A percentile compares a stretch with the other conserved stretches of the same genome.
Evolutionary conservation across 2,113 vertebrate genomes (phyloP).

Genomic region (Muntiacus reevesi): DNA sequence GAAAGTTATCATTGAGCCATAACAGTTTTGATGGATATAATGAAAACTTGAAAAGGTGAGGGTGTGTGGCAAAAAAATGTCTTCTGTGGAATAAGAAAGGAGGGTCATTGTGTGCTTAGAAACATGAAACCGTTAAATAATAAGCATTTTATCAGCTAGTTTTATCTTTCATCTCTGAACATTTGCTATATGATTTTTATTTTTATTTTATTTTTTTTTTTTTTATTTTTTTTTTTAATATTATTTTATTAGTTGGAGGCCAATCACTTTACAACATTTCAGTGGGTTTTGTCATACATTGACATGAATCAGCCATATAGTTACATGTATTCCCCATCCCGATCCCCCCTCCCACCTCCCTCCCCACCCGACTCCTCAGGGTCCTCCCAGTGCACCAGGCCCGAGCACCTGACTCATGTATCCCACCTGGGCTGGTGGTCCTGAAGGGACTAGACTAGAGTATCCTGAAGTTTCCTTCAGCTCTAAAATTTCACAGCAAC

Average conservation of each 20-base stretch:
- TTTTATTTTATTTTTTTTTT: no score
- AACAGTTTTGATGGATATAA: neutral
- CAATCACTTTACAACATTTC: no score
- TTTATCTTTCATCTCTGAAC: neutral
- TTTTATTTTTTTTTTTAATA: no score
- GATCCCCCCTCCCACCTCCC: no score
- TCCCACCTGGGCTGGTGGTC: no score
- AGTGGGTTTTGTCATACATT: no score
- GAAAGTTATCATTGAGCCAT: neutral
- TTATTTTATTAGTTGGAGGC: no score
- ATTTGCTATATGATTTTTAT: slow-evolving; percentile 1
- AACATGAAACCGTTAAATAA: slow-evolving; percentile 1
- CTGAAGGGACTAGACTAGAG: neutral
- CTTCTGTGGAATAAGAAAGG: neutral
- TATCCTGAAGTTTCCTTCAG: slow-evolving; percentile 3
- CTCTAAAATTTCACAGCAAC: neutral
- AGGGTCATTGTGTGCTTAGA: neutral
- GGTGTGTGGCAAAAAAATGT: neutral
- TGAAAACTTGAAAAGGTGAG: neutral
- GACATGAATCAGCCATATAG: no score
- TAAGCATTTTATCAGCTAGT: slow-evolving; percentile 16
- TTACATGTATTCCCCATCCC: no score
- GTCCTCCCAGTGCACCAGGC: no score
- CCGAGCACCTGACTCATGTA: no score
- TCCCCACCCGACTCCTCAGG: no score